These are phyloP conservation scores for Ophion ventricosus DNA, from an alignment of 2,888 invertebrate genomes.

Conservation along the genomic window DNA sequence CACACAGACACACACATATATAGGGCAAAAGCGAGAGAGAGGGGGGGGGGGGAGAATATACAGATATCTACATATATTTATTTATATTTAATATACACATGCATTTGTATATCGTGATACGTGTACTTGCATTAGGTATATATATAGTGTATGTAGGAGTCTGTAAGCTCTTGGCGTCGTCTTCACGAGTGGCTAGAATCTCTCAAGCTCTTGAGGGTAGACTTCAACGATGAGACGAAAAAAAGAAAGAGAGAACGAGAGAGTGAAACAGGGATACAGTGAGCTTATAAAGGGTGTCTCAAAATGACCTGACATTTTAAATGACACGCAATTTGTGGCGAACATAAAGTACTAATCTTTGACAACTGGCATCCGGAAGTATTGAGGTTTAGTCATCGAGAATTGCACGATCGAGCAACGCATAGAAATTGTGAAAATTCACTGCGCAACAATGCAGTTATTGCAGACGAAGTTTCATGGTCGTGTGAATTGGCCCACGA, in stretches of 20 bases:
- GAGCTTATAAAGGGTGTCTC: too few species aligned
- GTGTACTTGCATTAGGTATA: constrained; percentile 4
- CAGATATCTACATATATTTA: constrained; percentile 11
- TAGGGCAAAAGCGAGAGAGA: neutral
- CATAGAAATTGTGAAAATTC: too few species aligned
- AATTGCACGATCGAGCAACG: too few species aligned
- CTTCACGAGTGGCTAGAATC: constrained; percentile 47
- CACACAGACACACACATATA: neutral
- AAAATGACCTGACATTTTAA: too few species aligned
- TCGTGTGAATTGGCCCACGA: too few species aligned
- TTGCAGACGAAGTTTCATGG: too few species aligned
- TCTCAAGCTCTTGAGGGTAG: constrained; percentile 50
- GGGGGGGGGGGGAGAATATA: too few species aligned
- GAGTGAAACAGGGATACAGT: constrained; percentile 5
- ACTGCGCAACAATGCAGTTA: too few species aligned
- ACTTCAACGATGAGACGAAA: constrained; percentile 13
- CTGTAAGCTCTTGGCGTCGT: constrained; percentile 39
- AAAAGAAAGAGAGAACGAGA: constrained; percentile 14
- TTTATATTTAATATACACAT: neutral
- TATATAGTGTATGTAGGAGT: neutral
- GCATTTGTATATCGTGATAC: neutral
- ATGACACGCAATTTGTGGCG: too few species aligned
- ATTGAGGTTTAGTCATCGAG: too few species aligned
- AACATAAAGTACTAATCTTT: too few species aligned
- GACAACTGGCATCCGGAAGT: too few species aligned